Evolutionary conservation across 2,113 vertebrate genomes (phyloP), one percentile per base, ranked within the genome.

Genomic region (Ammodytes marinus): DNA sequence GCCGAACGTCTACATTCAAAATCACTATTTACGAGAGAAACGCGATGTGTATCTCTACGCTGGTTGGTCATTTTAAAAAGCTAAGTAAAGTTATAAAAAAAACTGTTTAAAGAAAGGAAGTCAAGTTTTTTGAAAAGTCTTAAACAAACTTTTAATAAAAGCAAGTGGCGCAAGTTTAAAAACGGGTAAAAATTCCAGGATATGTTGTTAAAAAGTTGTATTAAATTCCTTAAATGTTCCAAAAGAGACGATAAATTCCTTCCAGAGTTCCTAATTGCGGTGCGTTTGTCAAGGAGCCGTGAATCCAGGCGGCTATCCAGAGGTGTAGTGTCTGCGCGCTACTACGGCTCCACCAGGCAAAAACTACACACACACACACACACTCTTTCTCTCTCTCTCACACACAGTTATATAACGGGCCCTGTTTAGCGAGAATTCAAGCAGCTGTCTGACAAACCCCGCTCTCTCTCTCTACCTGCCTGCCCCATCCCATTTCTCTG

Each of bases 381-480:
- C 79, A 13, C 53, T 52, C 69, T 47, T 50, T 52, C 59, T 6
- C 72, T 27, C 71, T 14, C 67, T 3, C 72, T 45, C 76, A 46
- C 77, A 9, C 14, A 0, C n/a, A 40, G 72, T 90, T 91, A 90
- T 74, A 86, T 90, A 93, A 91, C 64, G 83, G 69, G 71, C 83
- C 79, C 79, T 74, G 79, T 83, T 80, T 58, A 82, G 64, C 0
- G 35, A 72, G 82, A 90, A 84, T 64, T 58, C 64, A 50, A 83
- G 79, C 87, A 83, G 86, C 86, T 85, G 84, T 86, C 69, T 63
- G 63, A 83, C 69, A 73, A 79, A 85, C 83, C 69, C 57, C 63
- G 54, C 76, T 84, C 87, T 84, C 69, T 60, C 63, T 58, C 76
- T 84, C 87, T 84, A 90, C 85, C 90, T 89, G 79, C 65, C 65